Evolutionary conservation across 2,113 vertebrate species (phyloP).

Genomic region (Hystrix cristata): DNA sequence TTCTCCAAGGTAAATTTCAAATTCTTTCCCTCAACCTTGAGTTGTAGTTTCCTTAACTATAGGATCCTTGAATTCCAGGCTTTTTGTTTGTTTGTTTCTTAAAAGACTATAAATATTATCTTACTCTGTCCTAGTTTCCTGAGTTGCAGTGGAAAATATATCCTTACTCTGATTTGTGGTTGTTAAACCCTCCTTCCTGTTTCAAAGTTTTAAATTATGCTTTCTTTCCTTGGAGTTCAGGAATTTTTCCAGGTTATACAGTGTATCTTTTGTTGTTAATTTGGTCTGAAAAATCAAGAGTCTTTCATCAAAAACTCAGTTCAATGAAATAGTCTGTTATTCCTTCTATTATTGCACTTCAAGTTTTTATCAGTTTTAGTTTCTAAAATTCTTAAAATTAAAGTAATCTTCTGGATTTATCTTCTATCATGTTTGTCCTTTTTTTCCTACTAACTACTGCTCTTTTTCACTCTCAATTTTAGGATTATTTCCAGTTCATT

Average conservation of each 20-base stretch:
- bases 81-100: neutral
- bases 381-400: constrained; percentile 20
- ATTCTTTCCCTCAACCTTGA: neutral
- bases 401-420: neutral
- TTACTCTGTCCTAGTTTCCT: neutral
- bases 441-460: neutral
- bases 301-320: constrained; percentile 31
- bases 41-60: neutral
- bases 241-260: neutral
- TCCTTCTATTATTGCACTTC: constrained; percentile 17
- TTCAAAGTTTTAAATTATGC: neutral
- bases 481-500: neutral
- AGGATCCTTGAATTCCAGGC: neutral
- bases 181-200: neutral
- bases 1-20: constrained; percentile 5
- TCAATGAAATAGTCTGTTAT: constrained; percentile 4
- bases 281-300: neutral
- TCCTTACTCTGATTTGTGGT: neutral
- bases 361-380: neutral
- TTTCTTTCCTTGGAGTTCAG: neutral
- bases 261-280: neutral
- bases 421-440: neutral
- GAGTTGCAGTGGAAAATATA: neutral
- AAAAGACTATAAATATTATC: constrained; percentile 14
- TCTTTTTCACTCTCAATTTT: neutral